phyloP scores from a whole-genome alignment of 2,888 invertebrate genomes.

The Ennomos fuscantarius region DNA sequence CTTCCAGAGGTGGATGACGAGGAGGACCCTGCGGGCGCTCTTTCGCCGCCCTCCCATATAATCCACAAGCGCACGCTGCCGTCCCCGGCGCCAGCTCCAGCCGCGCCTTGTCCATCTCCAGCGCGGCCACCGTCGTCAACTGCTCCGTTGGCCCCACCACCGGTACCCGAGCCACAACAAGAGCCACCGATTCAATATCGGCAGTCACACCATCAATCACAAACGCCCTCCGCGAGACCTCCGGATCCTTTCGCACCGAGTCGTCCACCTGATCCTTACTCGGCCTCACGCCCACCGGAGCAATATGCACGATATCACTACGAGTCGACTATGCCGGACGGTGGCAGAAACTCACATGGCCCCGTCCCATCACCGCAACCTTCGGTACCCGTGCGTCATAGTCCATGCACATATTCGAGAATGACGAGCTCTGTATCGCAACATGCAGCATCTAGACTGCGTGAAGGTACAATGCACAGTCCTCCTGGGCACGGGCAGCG shows the following conservation, averaged over 20 bases:
- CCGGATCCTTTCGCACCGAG: conserved; percentile 69
- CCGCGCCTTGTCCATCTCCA: conserved; percentile 67
- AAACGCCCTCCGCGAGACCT: conserved; percentile 68
- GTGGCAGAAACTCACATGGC: conserved; percentile 62
- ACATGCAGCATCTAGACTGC: conserved; percentile 65
- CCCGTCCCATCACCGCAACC: conserved; percentile 69
- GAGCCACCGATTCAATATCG: conserved; percentile 63
- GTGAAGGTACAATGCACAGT: conserved; percentile 65
- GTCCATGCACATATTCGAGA: conserved; percentile 73
- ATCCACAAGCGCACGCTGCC: conserved; percentile 73
- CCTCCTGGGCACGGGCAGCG: conserved; percentile 61
- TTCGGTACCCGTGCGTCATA: conserved; percentile 66
- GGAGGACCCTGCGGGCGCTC: conserved; percentile 66
- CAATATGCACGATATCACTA: conserved; percentile 69
- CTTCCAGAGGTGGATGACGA: conserved; percentile 77
- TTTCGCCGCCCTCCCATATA: conserved; percentile 80
- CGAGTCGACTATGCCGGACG: conserved; percentile 62
- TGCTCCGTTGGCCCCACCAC: conserved; percentile 53
- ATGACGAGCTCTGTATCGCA: conserved; percentile 70
- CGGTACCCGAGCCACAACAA: conserved; percentile 58
- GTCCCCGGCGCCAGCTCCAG: conserved; percentile 73
- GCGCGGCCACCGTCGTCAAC: conserved; percentile 65
- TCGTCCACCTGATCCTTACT: conserved; percentile 73
- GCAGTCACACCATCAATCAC: conserved; percentile 61
- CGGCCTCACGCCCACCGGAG: conserved; percentile 71